Evolutionary conservation across 2,113 vertebrate species (phyloP).

Genomic region (Noctilio leporinus): DNA sequence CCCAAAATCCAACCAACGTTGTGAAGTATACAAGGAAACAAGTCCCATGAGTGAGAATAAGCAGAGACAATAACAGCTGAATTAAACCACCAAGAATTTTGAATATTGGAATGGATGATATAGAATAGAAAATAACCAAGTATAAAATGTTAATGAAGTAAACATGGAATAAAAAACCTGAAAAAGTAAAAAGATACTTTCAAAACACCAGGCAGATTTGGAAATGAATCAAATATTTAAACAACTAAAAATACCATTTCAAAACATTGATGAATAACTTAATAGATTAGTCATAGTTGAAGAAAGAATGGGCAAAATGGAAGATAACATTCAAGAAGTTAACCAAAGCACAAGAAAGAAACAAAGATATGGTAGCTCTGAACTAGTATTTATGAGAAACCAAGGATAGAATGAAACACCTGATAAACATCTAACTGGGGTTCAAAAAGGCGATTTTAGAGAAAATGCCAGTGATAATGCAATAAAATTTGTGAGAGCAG

Average conservation of each 20-base stretch:
- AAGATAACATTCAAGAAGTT: neutral
- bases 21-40: neutral
- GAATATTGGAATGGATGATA: neutral
- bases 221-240: neutral
- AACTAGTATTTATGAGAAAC: neutral
- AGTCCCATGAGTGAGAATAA: neutral
- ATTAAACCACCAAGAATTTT: neutral
- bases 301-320: neutral
- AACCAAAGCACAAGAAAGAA: neutral
- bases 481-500: neutral
- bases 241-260: conserved; percentile 17
- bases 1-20: neutral
- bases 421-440: neutral
- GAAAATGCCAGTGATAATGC: neutral
- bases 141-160: neutral
- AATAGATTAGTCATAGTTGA: neutral
- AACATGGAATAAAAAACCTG: neutral
- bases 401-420: neutral
- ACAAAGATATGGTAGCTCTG: neutral
- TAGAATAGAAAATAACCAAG: neutral
- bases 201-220: neutral
- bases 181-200: neutral
- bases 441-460: neutral
- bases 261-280: neutral
- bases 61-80: neutral